Conservation (phyloP, 2,113 vertebrate species). For the Scortum barcoo region DNA sequence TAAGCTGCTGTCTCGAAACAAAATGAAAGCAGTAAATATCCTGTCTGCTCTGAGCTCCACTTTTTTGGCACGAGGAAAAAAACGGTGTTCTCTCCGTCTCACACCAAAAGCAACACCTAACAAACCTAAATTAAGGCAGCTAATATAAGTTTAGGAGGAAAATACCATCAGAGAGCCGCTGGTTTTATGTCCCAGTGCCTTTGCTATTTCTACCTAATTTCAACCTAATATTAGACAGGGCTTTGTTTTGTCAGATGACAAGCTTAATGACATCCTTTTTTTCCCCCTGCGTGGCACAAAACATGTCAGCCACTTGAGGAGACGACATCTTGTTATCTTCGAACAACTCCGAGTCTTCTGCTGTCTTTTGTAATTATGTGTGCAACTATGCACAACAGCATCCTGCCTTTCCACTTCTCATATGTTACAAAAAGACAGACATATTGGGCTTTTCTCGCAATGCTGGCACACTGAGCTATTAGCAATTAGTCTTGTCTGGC, state of each 20-base stretch:
- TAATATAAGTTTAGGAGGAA: constrained; percentile 49
- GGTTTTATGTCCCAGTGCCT: constrained; percentile 23
- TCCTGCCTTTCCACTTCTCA: constrained; percentile 7
- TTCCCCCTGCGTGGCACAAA: constrained; percentile 43
- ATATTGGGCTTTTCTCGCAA: constrained; percentile 2
- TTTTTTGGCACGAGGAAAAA: constrained; percentile 50
- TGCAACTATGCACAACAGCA: constrained; percentile 23
- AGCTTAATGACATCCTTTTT: constrained; percentile 56
- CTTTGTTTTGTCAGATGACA: constrained; percentile 67
- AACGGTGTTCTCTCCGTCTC: constrained; percentile 37
- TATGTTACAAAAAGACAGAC: constrained; percentile 25
- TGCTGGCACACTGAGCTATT: constrained; percentile 28
- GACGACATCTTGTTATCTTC: constrained; percentile 71
- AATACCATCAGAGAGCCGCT: constrained; percentile 28
- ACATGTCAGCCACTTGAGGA: constrained; percentile 65
- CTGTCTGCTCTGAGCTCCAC: constrained; percentile 63
- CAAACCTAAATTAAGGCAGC: constrained; percentile 57
- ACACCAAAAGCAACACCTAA: constrained; percentile 45
- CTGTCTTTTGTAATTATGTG: constrained; percentile 61
- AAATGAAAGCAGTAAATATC: constrained; percentile 87
- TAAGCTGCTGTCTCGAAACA: constrained; percentile 81
- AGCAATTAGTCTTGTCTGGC: constrained; percentile 25
- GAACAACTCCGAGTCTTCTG: constrained; percentile 53
- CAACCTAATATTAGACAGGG: constrained; percentile 50
- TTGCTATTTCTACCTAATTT: constrained; percentile 26